Evolutionary conservation across 92 coral and sea anemone species (phyloP).

Genomic region (Umimayanthus chanpuru): DNA sequence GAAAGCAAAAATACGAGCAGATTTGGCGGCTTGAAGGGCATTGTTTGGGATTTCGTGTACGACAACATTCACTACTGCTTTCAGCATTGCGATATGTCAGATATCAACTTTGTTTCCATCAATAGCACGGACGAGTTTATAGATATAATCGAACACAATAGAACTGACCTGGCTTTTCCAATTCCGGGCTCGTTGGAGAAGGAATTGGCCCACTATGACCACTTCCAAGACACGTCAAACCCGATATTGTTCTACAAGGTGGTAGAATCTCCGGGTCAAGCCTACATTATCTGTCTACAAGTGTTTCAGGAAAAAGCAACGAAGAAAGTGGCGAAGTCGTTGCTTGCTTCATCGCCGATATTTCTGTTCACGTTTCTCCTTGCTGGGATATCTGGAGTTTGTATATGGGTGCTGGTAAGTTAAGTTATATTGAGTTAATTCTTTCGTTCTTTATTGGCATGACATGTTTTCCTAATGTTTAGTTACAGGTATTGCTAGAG

Average conservation of each 20-base stretch:
- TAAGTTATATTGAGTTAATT: no score
- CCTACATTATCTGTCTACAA: conserved; percentile 28
- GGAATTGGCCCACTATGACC: conserved; percentile 24
- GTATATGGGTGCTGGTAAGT: conserved; percentile 64
- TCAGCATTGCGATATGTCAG: conserved; percentile 19
- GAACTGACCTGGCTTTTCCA: conserved; percentile 50
- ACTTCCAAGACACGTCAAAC: conserved; percentile 28
- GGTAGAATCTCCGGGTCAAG: conserved; percentile 16
- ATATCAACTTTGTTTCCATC: conserved; percentile 23
- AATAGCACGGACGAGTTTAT: conserved; percentile 14
- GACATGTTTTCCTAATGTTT: no score
- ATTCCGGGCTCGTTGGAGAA: conserved; percentile 38
- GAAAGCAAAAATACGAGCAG: background rate
- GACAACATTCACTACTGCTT: conserved; percentile 27
- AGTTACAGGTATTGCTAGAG: no score
- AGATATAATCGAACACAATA: conserved; percentile 18
- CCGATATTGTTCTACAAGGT: conserved; percentile 23
- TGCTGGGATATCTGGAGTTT: conserved; percentile 61
- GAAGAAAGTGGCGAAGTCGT: conserved; percentile 9
- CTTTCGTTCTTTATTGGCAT: no score
- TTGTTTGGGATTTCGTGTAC: conserved; percentile 20
- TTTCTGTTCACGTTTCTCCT: conserved; percentile 50
- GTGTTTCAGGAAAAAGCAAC: conserved; percentile 34
- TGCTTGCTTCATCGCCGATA: conserved; percentile 51
- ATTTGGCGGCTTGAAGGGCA: background rate